Base-by-base conservation (phyloP, 2,888 invertebrate species). In the Synanthedon formicaeformis region DNA sequence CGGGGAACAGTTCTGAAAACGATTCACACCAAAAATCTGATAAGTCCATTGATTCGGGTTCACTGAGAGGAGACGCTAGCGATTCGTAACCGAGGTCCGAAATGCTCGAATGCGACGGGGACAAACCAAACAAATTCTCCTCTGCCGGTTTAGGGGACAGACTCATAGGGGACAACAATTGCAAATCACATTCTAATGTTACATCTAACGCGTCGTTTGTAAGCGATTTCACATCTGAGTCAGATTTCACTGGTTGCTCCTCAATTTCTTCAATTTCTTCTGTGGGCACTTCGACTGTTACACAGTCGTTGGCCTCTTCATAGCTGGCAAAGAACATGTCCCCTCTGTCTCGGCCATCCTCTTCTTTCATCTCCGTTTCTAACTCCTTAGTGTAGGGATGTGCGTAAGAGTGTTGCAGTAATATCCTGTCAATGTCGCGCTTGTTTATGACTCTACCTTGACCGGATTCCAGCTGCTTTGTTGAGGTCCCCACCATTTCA, bases 401-500 rank as follows among this genome's bases (percentile, higher is more conserved):
- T 63, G 88, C 88, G 63, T 88, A 88, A 11, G 88, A 88, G 71
- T 88, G 88, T 65, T 87, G 88, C 27, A 76, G 67, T 69, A 87
- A 65, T 84, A 88, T 86, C 69, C 81, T 79, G 78, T 84, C 68
- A 27, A 85, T 75, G 60, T 88, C 84, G 54, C 78, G 84, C 58
- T 80, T 80, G 66, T 82, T 79, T 86, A 89, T n/a, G 83, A 87
- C 64, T 75, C 72, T 73, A 89, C 83, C 64, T 91, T 89, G 71
- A 93, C 88, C 63, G 95, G 95, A 76, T 94, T 95, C 95, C 95
- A 95, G 66, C 88, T 92, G 81, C 91, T 93, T 83, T 95, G 95
- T 71, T 94, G 93, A 52, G 92, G 92, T 58, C 95, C 94, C 95
- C 95, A 95, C 95, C 95, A 95, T 67, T 92, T 92, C 71, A 91